A percentile compares a stretch with the other conserved stretches of the same genome.
These are phyloP conservation scores for Drosophila putrida DNA, from an alignment of 2,888 invertebrate genomes.

Conservation along the genomic window DNA sequence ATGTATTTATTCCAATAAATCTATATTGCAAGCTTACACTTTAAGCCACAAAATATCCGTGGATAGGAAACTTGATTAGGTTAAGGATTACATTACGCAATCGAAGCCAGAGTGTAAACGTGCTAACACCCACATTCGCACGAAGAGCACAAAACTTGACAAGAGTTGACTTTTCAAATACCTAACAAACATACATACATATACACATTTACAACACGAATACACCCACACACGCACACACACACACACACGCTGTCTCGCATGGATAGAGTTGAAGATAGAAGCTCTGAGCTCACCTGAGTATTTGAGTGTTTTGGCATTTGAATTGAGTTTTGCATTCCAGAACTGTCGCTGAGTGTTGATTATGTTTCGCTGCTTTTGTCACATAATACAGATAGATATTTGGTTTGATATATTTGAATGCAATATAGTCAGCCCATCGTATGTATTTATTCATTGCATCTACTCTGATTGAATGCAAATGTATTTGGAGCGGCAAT, in stretches of 20 bases:
- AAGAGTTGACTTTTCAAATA: slow-evolving; percentile 60
- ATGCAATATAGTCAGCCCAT: slow-evolving; percentile 24
- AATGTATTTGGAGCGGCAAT: slow-evolving; percentile 71
- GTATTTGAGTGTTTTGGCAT: slow-evolving; percentile 72
- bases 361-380: slow-evolving; percentile 62
- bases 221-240: slow-evolving; percentile 18
- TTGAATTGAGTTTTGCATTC: slow-evolving; percentile 65
- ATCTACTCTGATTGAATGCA: slow-evolving; percentile 69
- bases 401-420: slow-evolving; percentile 33
- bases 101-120: slow-evolving; percentile 39
- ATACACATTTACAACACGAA: slow-evolving; percentile 13
- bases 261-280: slow-evolving; percentile 13
- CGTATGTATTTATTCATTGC: slow-evolving; percentile 17
- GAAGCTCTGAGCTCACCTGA: slow-evolving; percentile 43
- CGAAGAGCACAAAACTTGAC: slow-evolving; percentile 45
- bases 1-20: slow-evolving; percentile 1
- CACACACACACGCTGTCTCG: slow-evolving; percentile 5
- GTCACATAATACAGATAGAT: slow-evolving; percentile 52
- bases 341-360: slow-evolving; percentile 54
- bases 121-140: slow-evolving; percentile 8
- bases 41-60: slow-evolving; percentile 7
- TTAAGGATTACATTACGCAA: slow-evolving; percentile 5
- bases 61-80: slow-evolving; percentile 5
- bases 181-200: slow-evolving; percentile 10
- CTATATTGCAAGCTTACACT: not conserved